These are phyloP conservation scores for Amiota minor DNA, from an alignment of 2,888 invertebrate species.

Conservation along the genomic window DNA sequence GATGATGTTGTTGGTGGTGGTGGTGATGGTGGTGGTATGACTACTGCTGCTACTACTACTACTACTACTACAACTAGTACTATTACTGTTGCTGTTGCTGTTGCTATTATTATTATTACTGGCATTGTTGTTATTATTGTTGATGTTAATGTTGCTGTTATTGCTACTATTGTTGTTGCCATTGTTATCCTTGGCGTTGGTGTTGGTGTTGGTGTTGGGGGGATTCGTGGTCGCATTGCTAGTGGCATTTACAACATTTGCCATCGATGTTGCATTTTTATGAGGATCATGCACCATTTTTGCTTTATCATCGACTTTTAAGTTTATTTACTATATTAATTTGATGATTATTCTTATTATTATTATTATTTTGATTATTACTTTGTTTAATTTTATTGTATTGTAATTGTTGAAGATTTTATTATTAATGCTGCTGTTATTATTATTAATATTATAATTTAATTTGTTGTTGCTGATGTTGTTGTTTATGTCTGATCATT, in stretches of 20 bases:
- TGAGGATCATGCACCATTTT: constrained; percentile 25
- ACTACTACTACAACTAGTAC: constrained; percentile 30
- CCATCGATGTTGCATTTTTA: background rate
- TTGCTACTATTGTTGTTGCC: constrained; percentile 39
- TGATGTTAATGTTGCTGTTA: constrained; percentile 49
- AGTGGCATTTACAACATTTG: background rate
- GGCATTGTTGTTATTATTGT: constrained; percentile 45
- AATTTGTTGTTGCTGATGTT: constrained; percentile 41
- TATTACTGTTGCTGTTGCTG: constrained; percentile 33
- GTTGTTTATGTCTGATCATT: constrained; percentile 23
- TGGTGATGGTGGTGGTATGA: constrained; percentile 37
- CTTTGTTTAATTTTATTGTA: no score
- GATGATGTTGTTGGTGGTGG: constrained; percentile 41
- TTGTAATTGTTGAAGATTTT: no score
- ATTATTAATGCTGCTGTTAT: constrained; percentile 11
- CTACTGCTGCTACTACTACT: constrained; percentile 20
- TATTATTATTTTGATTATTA: constrained; percentile 44
- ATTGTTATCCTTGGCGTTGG: constrained; percentile 41
- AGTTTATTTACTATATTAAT: constrained; percentile 27
- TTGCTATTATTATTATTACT: constrained; percentile 40
- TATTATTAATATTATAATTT: background rate
- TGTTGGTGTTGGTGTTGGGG: constrained; percentile 30
- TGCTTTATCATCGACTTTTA: constrained; percentile 27
- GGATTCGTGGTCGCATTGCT: constrained; percentile 20
- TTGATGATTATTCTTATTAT: constrained; percentile 43